Evolutionary conservation across 2,888 invertebrate genomes (phyloP).

Genomic region (Pocota personata): DNA sequence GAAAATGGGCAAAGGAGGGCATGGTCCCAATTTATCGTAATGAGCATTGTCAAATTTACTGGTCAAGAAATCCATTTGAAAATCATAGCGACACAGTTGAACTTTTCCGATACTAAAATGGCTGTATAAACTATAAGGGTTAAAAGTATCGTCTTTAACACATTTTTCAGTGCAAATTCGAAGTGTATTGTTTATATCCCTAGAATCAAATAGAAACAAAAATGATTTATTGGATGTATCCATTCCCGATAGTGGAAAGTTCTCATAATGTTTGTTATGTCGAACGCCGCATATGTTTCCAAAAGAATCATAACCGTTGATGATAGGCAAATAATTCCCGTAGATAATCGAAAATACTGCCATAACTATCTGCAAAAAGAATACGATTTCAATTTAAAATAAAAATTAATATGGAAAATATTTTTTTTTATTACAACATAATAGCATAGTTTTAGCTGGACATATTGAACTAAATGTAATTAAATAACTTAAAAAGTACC

Average conservation of each 20-base stretch:
- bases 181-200: conserved; percentile 89
- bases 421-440: too few species aligned
- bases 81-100: conserved; percentile 90
- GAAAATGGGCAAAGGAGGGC: too few species aligned
- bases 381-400: too few species aligned
- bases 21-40: too few species aligned
- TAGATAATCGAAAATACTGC: conserved; percentile 94
- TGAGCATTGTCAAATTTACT: too few species aligned
- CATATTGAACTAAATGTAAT: too few species aligned
- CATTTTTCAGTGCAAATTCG: conserved; percentile 96
- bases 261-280: conserved; percentile 89
- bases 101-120: too few species aligned
- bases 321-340: conserved; percentile 92
- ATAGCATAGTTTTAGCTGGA: too few species aligned
- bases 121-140: conserved; percentile 87
- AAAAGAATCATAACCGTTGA: conserved; percentile 96
- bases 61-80: too few species aligned
- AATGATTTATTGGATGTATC: conserved; percentile 90
- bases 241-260: conserved; percentile 90
- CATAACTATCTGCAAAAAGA: conserved; percentile 87
- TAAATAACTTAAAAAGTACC: too few species aligned
- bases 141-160: conserved; percentile 87
- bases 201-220: conserved; percentile 92
- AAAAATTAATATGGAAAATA: too few species aligned
- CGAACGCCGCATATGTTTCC: conserved; percentile 96